Evolutionary conservation across 1,140 invertebrate species (phyloP), one percentile per base, ranked within the genome.

Genomic region (Drosophila nannoptera): DNA sequence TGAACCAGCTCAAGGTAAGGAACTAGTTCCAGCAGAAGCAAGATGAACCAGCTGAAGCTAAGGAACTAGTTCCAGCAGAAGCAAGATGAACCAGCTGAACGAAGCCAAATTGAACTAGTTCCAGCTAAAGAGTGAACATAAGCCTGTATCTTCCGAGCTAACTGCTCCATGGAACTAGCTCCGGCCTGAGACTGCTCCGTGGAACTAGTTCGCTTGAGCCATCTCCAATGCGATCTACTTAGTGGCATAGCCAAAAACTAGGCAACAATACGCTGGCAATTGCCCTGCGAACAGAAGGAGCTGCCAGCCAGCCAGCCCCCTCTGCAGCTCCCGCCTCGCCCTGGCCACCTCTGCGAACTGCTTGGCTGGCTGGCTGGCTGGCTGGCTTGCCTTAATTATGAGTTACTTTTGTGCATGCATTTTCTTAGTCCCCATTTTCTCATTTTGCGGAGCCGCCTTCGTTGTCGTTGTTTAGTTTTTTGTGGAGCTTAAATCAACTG

Each of bases 361-460:
- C 53, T 61, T 53, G 29, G 32, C 60, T 22, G 38, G 8, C n/a
- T 46, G 43, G 43, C 43, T 46, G 14, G 22, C 22, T 46, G 43
- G 16, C 35, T 56, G 35, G 35, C 12, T 78, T 73, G 64, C 76
- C 80, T 83, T 83, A 84, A 83, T 83, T 83, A 84, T 83, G 76
- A 84, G 80, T 84, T 84, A 83, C 80, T 83, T 83, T 84, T 84
- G 80, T 80, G 73, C 54, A 70, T 71, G 73, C 69, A 84, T 76
- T 84, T 84, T 83, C 80, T 73, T 80, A 76, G 80, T 73, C 16
- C 38, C 31, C 54, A 42, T 55, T 55, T 50, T 72, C 46, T 59
- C 32, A 54, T 53, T 49, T 52, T 54, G 49, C 58, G 46, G 42
- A 11, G 69, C 55, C 49, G 58, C 32, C 43, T 45, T 45, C 43